Conservation (phyloP, 1,140 invertebrate genomes). For the Calephelis virginiensis region DNA sequence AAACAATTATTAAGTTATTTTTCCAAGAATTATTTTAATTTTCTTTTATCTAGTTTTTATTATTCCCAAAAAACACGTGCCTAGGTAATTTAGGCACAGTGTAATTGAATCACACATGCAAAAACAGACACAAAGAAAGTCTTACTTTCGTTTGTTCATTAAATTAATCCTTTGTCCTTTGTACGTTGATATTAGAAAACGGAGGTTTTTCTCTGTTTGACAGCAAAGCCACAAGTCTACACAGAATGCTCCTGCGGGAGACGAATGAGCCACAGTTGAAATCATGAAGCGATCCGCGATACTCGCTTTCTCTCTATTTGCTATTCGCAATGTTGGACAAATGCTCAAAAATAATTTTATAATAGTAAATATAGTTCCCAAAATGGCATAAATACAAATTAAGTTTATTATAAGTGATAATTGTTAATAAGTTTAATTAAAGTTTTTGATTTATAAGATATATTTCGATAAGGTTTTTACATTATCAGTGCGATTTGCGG, state of each 20-base stretch:
- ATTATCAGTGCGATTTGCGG: neutral
- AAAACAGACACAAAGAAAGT: neutral
- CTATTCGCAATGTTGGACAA: neutral
- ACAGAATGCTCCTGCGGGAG: neutral
- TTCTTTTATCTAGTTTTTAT: no score
- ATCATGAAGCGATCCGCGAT: slow-evolving; percentile 4
- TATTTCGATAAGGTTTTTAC: no score
- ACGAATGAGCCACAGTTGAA: slow-evolving; percentile 4
- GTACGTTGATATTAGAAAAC: neutral
- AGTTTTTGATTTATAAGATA: no score
- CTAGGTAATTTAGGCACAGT: no score
- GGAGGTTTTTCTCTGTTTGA: neutral
- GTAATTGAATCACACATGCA: no score
- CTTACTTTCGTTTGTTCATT: neutral
- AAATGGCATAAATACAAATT: neutral
- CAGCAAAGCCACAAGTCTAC: neutral
- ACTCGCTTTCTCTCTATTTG: neutral
- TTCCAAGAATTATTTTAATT: no score
- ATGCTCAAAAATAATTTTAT: neutral
- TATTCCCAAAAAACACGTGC: no score
- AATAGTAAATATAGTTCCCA: neutral
- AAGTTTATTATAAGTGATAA: neutral
- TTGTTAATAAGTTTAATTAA: neutral
- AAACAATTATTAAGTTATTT: no score
- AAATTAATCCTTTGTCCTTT: neutral